Conservation (phyloP, 2,113 vertebrate genomes). For the Poeciliopsis occidentalis region DNA sequence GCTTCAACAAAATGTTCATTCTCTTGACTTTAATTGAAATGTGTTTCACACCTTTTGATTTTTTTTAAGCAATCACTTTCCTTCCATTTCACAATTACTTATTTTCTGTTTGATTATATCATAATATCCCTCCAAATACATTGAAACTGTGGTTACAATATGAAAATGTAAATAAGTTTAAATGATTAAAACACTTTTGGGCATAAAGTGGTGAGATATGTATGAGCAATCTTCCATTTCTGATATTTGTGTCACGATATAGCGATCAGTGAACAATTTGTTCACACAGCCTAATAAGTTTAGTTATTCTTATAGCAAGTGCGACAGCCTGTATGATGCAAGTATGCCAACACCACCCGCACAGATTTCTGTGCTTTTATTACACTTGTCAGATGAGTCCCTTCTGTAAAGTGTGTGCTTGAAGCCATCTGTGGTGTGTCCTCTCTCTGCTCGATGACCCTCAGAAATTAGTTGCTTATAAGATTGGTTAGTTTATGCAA, state of each 20-base stretch:
- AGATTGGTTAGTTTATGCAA: background rate
- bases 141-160: too few species aligned
- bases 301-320: conserved; percentile 4
- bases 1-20: too few species aligned
- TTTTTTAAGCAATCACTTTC: too few species aligned
- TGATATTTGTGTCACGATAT: background rate
- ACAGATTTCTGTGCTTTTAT: conserved; percentile 34
- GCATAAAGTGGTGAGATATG: background rate
- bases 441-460: conserved; percentile 21
- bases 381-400: conserved; percentile 31
- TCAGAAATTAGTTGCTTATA: background rate
- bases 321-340: conserved; percentile 14
- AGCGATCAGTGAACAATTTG: background rate
- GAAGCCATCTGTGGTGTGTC: conserved; percentile 41
- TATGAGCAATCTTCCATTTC: background rate
- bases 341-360: conserved; percentile 9
- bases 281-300: conserved; percentile 1
- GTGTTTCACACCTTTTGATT: too few species aligned
- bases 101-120: too few species aligned
- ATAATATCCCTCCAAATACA: too few species aligned
- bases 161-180: too few species aligned
- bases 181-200: too few species aligned
- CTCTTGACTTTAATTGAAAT: too few species aligned
- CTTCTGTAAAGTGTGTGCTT: conserved; percentile 14
- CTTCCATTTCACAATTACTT: too few species aligned